Evolutionary conservation across 2,888 invertebrate species (phyloP).

Genomic region (Agriopis aurantiaria): DNA sequence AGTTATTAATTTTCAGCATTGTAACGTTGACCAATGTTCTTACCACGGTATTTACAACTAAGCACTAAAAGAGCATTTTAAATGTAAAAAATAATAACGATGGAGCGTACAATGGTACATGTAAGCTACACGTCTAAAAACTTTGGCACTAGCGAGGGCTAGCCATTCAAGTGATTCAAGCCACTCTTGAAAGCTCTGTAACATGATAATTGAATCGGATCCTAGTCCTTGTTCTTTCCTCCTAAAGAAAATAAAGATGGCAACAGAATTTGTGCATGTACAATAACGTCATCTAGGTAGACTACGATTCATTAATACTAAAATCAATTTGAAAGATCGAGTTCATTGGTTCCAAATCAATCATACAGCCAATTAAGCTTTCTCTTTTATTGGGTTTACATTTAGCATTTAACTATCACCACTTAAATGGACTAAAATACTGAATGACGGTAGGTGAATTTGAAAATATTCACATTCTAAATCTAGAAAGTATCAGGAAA

Average conservation of each 20-base stretch:
- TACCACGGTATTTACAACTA: no score
- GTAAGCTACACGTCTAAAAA: background rate
- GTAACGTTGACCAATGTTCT: no score
- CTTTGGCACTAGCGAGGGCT: no score
- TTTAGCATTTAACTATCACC: background rate
- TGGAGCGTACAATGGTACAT: background rate
- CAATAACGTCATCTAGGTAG: constrained; percentile 4
- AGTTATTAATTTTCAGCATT: no score
- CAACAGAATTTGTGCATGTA: background rate
- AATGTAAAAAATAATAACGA: background rate
- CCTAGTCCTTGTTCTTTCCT: no score
- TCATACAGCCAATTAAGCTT: constrained; percentile 8
- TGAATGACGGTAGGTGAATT: background rate
- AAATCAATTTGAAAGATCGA: background rate
- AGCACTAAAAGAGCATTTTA: no score
- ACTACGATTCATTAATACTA: background rate
- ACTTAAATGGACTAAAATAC: background rate
- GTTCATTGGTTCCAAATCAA: constrained; percentile 30
- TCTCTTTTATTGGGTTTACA: constrained; percentile 17
- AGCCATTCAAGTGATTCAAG: no score
- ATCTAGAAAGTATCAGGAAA: constrained; percentile 18
- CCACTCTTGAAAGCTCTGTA: no score
- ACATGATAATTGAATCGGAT: no score
- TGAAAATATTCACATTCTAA: constrained; percentile 3
- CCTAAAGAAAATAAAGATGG: background rate